Conservation (phyloP, 2,113 vertebrate species). For the Chloroceryle aenea region DNA sequence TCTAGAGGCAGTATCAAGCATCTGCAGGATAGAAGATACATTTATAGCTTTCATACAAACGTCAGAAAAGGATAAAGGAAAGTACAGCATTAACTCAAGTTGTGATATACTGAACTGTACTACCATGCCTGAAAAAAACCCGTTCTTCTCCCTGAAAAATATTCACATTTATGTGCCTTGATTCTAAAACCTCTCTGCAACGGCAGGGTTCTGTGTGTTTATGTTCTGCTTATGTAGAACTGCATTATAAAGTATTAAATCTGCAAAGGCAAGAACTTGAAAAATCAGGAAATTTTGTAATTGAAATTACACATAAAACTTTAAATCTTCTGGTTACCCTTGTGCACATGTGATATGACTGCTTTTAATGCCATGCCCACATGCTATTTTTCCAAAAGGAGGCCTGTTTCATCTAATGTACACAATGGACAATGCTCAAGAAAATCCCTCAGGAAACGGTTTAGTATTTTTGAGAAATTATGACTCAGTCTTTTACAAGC, state of each 20-base stretch:
- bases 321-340: not conserved
- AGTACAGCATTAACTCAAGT: not conserved
- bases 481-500: not conserved
- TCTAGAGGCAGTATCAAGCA: not conserved
- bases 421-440: not conserved
- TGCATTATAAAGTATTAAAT: not conserved
- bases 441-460: not conserved
- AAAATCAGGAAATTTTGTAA: not conserved
- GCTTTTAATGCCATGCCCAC: not conserved
- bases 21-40: not conserved
- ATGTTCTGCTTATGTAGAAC: not conserved
- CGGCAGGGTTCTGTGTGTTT: not conserved
- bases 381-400: not conserved
- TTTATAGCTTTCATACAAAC: not conserved
- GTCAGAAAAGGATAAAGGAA: not conserved
- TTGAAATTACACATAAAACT: not conserved
- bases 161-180: not conserved
- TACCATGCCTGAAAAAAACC: not conserved
- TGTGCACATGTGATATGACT: not conserved
- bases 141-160: not conserved
- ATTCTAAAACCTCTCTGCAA: not conserved
- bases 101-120: not conserved
- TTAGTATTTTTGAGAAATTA: not conserved
- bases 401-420: not conserved
- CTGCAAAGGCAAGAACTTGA: not conserved